Base-by-base conservation (phyloP, 2,888 invertebrate species). In the Heliconius erato region DNA sequence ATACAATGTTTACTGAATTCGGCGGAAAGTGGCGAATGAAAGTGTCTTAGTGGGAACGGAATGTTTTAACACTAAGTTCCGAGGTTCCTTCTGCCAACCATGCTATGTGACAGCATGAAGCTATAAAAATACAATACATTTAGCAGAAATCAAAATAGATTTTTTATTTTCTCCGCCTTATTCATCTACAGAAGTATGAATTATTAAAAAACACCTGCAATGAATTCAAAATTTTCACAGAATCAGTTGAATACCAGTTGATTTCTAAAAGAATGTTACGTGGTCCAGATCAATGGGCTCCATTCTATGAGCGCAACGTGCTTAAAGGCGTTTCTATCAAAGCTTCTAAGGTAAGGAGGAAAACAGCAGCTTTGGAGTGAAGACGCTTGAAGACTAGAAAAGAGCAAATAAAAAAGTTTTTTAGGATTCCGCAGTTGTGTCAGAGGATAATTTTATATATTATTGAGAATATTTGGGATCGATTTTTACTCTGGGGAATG, bases 251-350 rank as follows among this genome's bases (percentile, higher is more conserved):
- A 78, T 63, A 65, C 65, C 32, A 65, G 28, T 69, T 71, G 63
- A 78, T 79, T 79, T 82, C 69, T 74, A 63, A 79, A 74, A 83
- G 80, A 72, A 80, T 76, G 71, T 74, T 80, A 79, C 63, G 79
- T 79, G 71, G 80, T 69, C 49, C 59, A 63, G 80, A 80, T 84
- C 80, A 84, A 82, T 83, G 78, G 78, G 79, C 80, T 74, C 80
- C 79, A 28, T 68, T 40, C 74, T 76, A 79, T 82, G 79, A 84
- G 79, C 49, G 79, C 79, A 77, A 84, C 81, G 82, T 83, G 84
- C 84, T 82, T 84, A 82, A 76, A 79, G 82, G 80, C 80, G 68
- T 84, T 83, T 83, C 80, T 83, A 82, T 80, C 80, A 80, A 84
- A 83, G 71, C 71, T 80, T 82, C 83, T 83, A 76, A 79, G 80